These are phyloP conservation scores for Rhea americana DNA, from an alignment of 2,113 vertebrate species.

Conservation along the genomic window DNA sequence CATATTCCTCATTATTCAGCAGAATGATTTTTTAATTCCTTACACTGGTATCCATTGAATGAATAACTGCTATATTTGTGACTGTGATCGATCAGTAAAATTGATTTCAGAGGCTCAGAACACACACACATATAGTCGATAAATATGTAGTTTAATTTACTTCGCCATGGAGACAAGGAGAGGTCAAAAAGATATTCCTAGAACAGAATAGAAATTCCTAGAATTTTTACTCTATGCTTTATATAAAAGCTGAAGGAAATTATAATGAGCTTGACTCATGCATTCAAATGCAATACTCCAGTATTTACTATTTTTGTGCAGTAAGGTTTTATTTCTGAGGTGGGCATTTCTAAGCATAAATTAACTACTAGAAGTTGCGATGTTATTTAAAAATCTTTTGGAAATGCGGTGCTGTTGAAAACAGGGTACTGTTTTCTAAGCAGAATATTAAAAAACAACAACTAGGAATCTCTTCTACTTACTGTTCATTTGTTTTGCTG, in stretches of 20 bases:
- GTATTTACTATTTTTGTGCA: not conserved
- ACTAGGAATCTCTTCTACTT: not conserved
- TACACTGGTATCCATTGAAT: not conserved
- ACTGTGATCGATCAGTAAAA: not conserved
- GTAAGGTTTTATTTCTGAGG: not conserved
- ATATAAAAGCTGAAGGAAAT: not conserved
- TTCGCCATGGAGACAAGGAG: not conserved
- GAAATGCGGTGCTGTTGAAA: not conserved
- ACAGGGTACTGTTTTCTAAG: not conserved
- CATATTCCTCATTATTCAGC: not conserved
- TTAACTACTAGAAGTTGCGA: not conserved
- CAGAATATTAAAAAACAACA: not conserved
- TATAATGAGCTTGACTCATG: not conserved
- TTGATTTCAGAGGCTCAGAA: not conserved
- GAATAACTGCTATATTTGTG: not conserved
- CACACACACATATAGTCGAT: too few species aligned
- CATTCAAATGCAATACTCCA: not conserved
- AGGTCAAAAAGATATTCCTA: not conserved
- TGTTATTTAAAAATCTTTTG: not conserved
- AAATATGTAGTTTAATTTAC: not conserved
- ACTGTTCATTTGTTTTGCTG: not conserved
- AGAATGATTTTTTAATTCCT: not conserved
- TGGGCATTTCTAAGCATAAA: not conserved
- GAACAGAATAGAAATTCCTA: not conserved
- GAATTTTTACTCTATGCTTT: not conserved